Base-by-base conservation (phyloP, 2,888 invertebrate species). In the Drosophila aldrichi region DNA sequence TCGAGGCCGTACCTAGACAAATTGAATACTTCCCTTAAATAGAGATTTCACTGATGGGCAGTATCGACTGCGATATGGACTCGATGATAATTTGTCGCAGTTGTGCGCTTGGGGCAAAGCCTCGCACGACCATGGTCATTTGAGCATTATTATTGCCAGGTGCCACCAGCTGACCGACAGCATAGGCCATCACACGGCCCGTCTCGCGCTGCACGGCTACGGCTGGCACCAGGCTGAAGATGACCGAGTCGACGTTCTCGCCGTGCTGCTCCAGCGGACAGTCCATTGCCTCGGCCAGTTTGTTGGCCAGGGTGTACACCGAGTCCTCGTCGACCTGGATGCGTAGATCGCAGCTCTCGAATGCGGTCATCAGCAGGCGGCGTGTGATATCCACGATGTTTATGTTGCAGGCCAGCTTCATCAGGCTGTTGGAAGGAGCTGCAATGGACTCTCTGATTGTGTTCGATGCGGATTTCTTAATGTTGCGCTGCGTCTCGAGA, bases 181-280 rank as follows among this genome's bases (percentile, higher is more conserved):
- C 32, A 9, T 32, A 32, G 32, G 32, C 32, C 9, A 32, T 8
- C 29, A 29, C 29, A 29, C 29, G 29, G 29, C 29, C 29, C 29
- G 29, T 29, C 29, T 29, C 29, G 29, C 29, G 29, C 29, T 29
- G 29, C 32, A 32, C 32, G 32, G 32, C 32, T 32, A 32, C 9
- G 32, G 32, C 32, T 2, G 32, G 32, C 9, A 32, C 32, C 1
- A 70, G 14, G 16, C 59, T 48, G 18, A 62, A 80, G 25, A 70
- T 36, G 16, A 43, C 44, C 0, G 49, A 38, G 8, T 51, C 20
- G 25, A 51, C 14, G 22, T 1, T 9, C 3, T 18, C 5, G 12
- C 20, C 55, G 20, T 3, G 7, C 36, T 41, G 54, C 18, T 48
- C 41, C 3, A 43, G 1, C 12, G 67, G 67, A 6, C 5, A 12